These are phyloP conservation scores for Penaeus chinensis DNA, from an alignment of 1,140 invertebrate species.

Conservation along the genomic window DNA sequence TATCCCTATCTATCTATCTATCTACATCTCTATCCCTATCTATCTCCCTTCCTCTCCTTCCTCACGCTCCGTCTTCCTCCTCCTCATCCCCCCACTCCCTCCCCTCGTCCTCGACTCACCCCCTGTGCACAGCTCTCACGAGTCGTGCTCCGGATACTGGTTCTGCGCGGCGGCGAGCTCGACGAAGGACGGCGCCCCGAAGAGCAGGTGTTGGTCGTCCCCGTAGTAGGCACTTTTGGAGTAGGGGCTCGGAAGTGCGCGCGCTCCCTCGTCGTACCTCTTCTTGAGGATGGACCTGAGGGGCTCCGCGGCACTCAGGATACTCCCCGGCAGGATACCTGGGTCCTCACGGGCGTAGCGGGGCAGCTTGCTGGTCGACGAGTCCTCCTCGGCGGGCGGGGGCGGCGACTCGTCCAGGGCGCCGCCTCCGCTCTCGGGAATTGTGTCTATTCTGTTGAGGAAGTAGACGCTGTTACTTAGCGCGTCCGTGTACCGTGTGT, in stretches of 20 bases:
- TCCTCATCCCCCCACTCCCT: not conserved
- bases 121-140: conserved; percentile 27
- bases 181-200: conserved; percentile 32
- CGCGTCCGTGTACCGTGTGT: not conserved
- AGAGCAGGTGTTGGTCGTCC: conserved; percentile 39
- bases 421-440: conserved; percentile 7
- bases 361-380: not conserved
- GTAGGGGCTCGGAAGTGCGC: conserved; percentile 40
- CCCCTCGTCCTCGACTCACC: conserved; percentile 19
- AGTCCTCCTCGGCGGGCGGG: conserved; percentile 33
- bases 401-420: conserved; percentile 9
- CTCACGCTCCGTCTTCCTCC: not conserved
- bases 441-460: not conserved
- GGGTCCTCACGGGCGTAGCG: not conserved
- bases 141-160: conserved; percentile 35
- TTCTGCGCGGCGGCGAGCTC: conserved; percentile 7
- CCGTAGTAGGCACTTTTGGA: conserved; percentile 46
- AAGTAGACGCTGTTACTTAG: not conserved
- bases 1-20: conserved; percentile 12
- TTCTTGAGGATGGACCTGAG: conserved; percentile 50
- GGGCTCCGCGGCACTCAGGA: conserved; percentile 25
- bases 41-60: conserved; percentile 28
- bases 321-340: not conserved
- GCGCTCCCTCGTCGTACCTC: conserved; percentile 41
- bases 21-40: conserved; percentile 28